Evolutionary conservation across 2,888 invertebrate species (phyloP).

Genomic region (Aphodius granarius): DNA sequence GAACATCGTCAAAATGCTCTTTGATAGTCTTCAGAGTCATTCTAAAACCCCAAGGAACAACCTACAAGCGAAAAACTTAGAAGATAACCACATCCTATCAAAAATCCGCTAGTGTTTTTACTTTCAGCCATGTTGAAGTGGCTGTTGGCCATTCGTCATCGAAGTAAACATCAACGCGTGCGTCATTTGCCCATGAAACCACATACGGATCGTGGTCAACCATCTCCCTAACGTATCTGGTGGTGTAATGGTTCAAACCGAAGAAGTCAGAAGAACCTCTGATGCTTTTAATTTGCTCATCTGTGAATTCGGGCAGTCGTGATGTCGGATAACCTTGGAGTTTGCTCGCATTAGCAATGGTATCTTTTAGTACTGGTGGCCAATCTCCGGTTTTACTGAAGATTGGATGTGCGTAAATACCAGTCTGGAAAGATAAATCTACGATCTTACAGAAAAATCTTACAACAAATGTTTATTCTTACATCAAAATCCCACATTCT

Average conservation of each 20-base stretch:
- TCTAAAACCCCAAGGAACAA: constrained; percentile 17
- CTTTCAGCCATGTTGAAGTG: constrained; percentile 25
- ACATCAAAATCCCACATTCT: constrained; percentile 44
- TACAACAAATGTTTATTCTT: not conserved
- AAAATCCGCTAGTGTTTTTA: not conserved
- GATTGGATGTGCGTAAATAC: constrained; percentile 56
- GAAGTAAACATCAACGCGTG: not conserved
- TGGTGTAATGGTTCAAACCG: constrained; percentile 67
- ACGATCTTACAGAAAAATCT: too few species aligned
- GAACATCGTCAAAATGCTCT: constrained; percentile 13
- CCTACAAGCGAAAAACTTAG: constrained; percentile 5
- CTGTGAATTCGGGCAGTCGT: constrained; percentile 53
- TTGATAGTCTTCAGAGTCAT: constrained; percentile 18
- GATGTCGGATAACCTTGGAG: constrained; percentile 52
- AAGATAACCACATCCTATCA: not conserved
- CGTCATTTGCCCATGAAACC: constrained; percentile 16
- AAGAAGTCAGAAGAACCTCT: constrained; percentile 64
- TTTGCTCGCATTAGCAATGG: constrained; percentile 51
- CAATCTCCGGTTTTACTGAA: constrained; percentile 56
- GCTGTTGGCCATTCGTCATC: constrained; percentile 48
- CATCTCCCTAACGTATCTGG: constrained; percentile 32
- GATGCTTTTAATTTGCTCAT: constrained; percentile 52
- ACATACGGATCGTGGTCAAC: not conserved
- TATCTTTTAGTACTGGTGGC: constrained; percentile 54
- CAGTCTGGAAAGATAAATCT: constrained; percentile 50